Percentiles rank a stretch among this genome's conserved stretches.
Evolutionary conservation across 1,140 invertebrate species (phyloP).

Genomic region (Dinoponera quadriceps): DNA sequence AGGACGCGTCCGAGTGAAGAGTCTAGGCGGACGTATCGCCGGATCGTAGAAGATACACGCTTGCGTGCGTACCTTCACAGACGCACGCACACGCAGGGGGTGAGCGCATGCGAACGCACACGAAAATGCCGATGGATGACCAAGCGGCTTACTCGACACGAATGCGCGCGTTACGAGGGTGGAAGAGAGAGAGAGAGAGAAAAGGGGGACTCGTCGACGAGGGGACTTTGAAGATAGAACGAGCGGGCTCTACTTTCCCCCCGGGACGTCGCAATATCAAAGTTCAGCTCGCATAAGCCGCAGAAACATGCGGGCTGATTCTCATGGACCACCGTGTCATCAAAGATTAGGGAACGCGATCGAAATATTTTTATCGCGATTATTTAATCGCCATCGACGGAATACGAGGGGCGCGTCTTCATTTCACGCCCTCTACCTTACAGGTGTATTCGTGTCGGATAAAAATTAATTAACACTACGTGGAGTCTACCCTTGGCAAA

Average conservation of each 20-base stretch:
- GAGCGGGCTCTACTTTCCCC: constrained; percentile 67
- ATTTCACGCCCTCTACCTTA: background rate
- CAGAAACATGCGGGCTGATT: constrained; percentile 56
- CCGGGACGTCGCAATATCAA: constrained; percentile 62
- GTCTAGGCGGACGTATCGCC: background rate
- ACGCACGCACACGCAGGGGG: constrained; percentile 6
- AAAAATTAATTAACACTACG: background rate
- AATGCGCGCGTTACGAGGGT: constrained; percentile 53
- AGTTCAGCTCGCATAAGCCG: constrained; percentile 42
- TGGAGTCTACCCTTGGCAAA: too few relatives aligned
- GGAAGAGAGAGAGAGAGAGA: constrained; percentile 31
- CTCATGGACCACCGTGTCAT: constrained; percentile 40
- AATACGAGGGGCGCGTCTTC: constrained; percentile 20
- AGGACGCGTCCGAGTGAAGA: background rate
- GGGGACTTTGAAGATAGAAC: constrained; percentile 69
- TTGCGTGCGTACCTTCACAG: constrained; percentile 6
- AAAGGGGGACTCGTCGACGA: constrained; percentile 51
- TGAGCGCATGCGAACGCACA: constrained; percentile 47
- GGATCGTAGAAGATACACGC: background rate
- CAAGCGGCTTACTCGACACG: constrained; percentile 69
- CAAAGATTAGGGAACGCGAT: constrained; percentile 41
- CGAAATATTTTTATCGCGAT: constrained; percentile 49
- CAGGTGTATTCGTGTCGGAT: background rate
- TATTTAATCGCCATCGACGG: constrained; percentile 27
- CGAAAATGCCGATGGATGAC: constrained; percentile 58